Base-by-base conservation (phyloP, 2,797 vertebrate species). In the Microchirus variegatus region DNA sequence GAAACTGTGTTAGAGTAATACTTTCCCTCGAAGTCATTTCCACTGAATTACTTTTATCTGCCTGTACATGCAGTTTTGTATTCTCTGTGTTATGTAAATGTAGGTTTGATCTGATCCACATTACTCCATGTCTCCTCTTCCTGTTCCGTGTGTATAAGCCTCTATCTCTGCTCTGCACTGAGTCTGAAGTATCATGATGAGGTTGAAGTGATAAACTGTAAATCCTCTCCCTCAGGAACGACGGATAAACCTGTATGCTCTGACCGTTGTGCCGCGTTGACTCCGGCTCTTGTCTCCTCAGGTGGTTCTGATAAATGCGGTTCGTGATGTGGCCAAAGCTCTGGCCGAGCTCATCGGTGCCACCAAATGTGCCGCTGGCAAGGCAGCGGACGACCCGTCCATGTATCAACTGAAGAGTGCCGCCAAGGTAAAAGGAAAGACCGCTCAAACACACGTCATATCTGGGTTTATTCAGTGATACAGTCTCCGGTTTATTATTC, bases 361-460 rank as follows among this genome's bases (percentile, higher is more conserved):
- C 71, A 99, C 98, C 65, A 99, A 99, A 84, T 97, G 97, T 83
- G 97, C 98, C 3, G 95, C 97, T 1, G 97, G 98, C 72, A 99
- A 99, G 74, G 90, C 96, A 0, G 96, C 97, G 0, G 98, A 99
- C 12, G 97, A 99, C 85, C 95, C 97, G 0, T 99, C 98, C 62
- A 99, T 99, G 98, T 98, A 99, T 86, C 98, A 99, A 86, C 93
- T 99, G 77, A 99, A 99, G 88, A 96, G 97, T 7, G 97, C 98
- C 0, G 98, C 98, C 78, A 99, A 99, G 96, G 97, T 99, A 91
- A 53, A 65, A 16, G 22, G 48, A 53, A 3, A 15, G 10, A 42
- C 36, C 0, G 2, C 40, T 59, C 46, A 66, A 38, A 69, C 45
- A n/a, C 52, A 53, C 5, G 2, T 56, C 47, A 60, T 47, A 41